Base-by-base conservation (phyloP, 1,140 invertebrate species). In the Microvelia longipes region DNA sequence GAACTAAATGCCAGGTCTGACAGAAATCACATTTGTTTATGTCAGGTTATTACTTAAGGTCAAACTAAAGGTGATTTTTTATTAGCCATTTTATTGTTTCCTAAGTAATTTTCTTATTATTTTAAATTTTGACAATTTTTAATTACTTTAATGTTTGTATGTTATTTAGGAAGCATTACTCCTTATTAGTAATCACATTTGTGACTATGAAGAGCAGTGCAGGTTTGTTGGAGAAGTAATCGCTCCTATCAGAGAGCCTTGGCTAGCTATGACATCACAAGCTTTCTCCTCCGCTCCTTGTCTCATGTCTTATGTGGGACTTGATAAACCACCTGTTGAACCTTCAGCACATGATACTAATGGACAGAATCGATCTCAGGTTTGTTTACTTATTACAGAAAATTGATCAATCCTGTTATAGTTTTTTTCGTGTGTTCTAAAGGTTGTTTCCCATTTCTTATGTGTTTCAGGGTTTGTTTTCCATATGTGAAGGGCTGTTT, bases 181-280 rank as follows among this genome's bases (percentile, higher is more conserved):
- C 1, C 79, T 92, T 0, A 90, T 90, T 74, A 93, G 91, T 26
- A 96, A 95, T 82, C 89, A 94, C 76, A 92, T 92, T 76, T 88
- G 90, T 76, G 90, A 94, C 79, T 95, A 91, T 77, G 88, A 92
- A 71, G 84, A 90, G 1, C 92, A 96, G 77, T 88, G 87, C 27
- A 80, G 83, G 26, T 93, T 94, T 73, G 87, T 94, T 1, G 86
- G 86, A n/a, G 88, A 93, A 80, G 86, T 94, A 14, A 81, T 91
- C 61, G 78, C 81, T 15, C 85, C 86, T 61, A 85, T 84, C 0
- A 82, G 83, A 14, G 74, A 78, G 2, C 85, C 86, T 14, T 90
- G 90, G 83, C 75, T 86, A 1, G 75, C 81, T 19, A 83, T 90
- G 30, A 82, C 73, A 14, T 71, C 69, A 0, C 75, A 83, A 77